Evolutionary conservation across 2,113 vertebrate genomes (phyloP), one percentile per base, ranked within the genome.

Genomic region (Lagenorhynchus albirostris): DNA sequence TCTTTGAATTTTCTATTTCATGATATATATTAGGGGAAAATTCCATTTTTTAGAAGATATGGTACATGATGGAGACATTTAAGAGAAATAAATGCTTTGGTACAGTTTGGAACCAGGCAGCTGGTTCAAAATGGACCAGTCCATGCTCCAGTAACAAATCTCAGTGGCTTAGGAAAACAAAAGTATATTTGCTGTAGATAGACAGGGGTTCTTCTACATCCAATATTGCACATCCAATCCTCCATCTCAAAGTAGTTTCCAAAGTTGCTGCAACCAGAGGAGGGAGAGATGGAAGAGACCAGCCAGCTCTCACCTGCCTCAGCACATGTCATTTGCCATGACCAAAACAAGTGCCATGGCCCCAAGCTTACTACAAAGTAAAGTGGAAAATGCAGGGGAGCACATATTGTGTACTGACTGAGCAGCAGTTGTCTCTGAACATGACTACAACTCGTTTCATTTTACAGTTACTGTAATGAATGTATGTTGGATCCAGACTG

Each of bases 401-500:
- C 3, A 13, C 33, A 9, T 5, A 58, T 11, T 10, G 53, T 36
- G n/a, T 80, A 33, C 76, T 55, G 50, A 33, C 76, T 55, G 50
- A 79, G 76, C 76, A n/a, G 13, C 50, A 6, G 2, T 21, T 55
- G 53, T 77, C 58, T 50, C n/a, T 93, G n/a, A 70, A 44, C 63
- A 2, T 93, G 74, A 67, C 26, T 36, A 15, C 6, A 62, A 14
- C 38, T 97, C 0, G 80, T 91, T 98, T 85, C 96, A n/a, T 96
- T 63, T 98, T 98, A 86, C 97, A 99, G 99, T 98, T 99, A 99
- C 91, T 99, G 99, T 77, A 99, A 99, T 92, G 99, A 98, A 10
- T 99, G 99, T 96, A 99, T 99, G 99, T 98, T 99, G 98, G 99
- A 99, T 98, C 99, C 99, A 29, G 97, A 98, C 95, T 99, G 99